These are phyloP conservation scores for Gnathonemus echidnorhynchus DNA, from an alignment of 2,113 vertebrate species.

Conservation along the genomic window DNA sequence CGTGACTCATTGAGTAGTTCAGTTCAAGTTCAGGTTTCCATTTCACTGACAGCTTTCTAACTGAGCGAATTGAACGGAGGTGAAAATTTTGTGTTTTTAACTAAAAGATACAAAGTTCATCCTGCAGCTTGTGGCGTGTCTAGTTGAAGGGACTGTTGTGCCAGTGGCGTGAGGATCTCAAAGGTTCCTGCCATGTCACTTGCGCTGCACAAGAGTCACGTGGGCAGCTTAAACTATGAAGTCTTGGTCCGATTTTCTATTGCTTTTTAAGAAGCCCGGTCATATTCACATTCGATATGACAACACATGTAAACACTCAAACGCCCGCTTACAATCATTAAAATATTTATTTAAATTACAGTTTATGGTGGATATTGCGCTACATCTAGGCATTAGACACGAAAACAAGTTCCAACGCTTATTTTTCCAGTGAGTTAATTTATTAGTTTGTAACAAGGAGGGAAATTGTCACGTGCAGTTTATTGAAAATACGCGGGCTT, in stretches of 20 bases:
- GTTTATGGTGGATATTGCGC: not conserved
- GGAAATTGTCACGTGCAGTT: slow-evolving; percentile 47
- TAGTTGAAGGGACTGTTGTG: slow-evolving; percentile 41
- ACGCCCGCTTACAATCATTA: not conserved
- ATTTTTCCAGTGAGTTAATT: not conserved
- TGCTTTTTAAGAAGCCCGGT: not conserved
- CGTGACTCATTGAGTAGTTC: not conserved
- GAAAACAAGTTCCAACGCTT: not conserved
- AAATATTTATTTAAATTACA: not conserved
- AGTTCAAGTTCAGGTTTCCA: not conserved
- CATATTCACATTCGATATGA: not conserved
- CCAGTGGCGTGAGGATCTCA: slow-evolving; percentile 41
- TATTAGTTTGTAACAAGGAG: not conserved
- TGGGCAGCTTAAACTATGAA: not conserved
- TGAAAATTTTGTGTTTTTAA: not conserved
- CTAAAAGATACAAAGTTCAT: slow-evolving; percentile 53
- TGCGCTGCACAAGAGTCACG: not conserved
- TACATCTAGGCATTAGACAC: not conserved
- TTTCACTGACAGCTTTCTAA: not conserved
- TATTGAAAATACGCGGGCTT: slow-evolving; percentile 49
- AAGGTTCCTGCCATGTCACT: slow-evolving; percentile 55
- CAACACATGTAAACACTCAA: not conserved
- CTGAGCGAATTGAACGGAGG: not conserved
- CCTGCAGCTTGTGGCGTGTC: slow-evolving; percentile 43
- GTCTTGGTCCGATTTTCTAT: not conserved